Conservation (phyloP, 2,888 invertebrate genomes). For the Ichneumoninae sp. region DNA sequence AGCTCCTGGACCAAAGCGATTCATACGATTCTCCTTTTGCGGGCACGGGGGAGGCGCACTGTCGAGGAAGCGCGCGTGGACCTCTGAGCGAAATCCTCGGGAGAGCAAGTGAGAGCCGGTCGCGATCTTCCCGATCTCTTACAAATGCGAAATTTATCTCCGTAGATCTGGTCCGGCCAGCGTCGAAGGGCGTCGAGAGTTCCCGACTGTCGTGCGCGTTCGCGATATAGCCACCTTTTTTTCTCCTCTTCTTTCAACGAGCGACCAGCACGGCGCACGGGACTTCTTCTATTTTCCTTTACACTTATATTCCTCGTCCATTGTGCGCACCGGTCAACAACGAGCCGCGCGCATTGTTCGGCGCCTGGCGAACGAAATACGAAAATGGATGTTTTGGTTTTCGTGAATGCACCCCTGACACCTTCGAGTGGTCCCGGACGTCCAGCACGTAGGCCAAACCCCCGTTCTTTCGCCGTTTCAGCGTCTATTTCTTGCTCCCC, state of each 20-base stretch:
- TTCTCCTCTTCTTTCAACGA: slow-evolving; percentile 37
- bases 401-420: slow-evolving; percentile 75
- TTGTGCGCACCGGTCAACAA: slow-evolving; percentile 47
- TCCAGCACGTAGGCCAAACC: slow-evolving; percentile 28
- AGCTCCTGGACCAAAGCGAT: slow-evolving; percentile 43
- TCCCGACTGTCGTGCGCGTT: slow-evolving; percentile 24
- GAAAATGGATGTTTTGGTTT: slow-evolving; percentile 79
- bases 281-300: slow-evolving; percentile 5
- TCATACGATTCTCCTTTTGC: slow-evolving; percentile 65
- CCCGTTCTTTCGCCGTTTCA: slow-evolving; percentile 28
- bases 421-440: slow-evolving; percentile 63
- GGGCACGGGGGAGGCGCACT: slow-evolving; percentile 42
- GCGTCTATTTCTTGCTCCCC: slow-evolving; percentile 4
- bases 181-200: slow-evolving; percentile 50
- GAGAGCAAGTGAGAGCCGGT: slow-evolving; percentile 42
- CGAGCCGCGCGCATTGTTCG: slow-evolving; percentile 68
- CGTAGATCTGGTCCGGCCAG: slow-evolving; percentile 72
- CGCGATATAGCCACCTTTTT: slow-evolving; percentile 6
- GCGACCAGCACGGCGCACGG: slow-evolving; percentile 14
- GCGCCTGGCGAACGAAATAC: slow-evolving; percentile 42
- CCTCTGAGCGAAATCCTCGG: slow-evolving; percentile 28
- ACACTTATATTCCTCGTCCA: slow-evolving; percentile 23
- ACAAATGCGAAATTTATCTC: slow-evolving; percentile 79
- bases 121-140: slow-evolving; percentile 67
- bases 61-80: slow-evolving; percentile 61